These are phyloP conservation scores for Paguma larvata DNA, from an alignment of 2,797 vertebrate genomes.

Conservation along the genomic window DNA sequence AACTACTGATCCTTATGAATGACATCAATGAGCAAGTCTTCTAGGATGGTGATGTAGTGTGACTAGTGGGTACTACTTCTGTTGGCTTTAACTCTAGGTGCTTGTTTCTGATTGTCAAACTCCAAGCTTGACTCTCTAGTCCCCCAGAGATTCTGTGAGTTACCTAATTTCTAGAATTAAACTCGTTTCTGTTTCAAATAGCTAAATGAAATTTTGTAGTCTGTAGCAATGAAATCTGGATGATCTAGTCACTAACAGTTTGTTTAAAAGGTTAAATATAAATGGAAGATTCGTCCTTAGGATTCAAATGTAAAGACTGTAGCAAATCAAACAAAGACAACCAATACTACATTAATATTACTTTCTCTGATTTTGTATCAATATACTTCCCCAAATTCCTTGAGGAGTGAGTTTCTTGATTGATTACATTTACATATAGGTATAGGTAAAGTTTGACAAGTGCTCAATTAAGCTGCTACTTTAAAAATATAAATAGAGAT, in stretches of 20 bases:
- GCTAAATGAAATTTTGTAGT: not conserved
- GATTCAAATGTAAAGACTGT: not conserved
- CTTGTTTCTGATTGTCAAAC: not conserved
- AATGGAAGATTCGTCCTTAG: not conserved
- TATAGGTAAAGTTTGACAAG: not conserved
- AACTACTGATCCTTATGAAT: not conserved
- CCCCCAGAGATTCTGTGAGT: not conserved
- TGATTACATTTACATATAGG: not conserved
- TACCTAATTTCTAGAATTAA: not conserved
- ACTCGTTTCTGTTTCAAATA: not conserved
- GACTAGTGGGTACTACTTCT: not conserved
- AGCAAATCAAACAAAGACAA: not conserved
- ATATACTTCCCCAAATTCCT: not conserved
- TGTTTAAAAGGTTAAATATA: slow-evolving; percentile 32
- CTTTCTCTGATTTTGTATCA: slow-evolving; percentile 44
- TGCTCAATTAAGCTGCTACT: not conserved
- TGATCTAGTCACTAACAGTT: slow-evolving; percentile 1
- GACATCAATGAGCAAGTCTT: not conserved
- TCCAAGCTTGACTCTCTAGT: not conserved
- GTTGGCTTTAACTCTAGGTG: not conserved
- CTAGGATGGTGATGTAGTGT: not conserved
- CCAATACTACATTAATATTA: not conserved
- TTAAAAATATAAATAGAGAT: not conserved
- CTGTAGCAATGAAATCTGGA: not conserved
- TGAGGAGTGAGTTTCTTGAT: not conserved